Evolutionary conservation across 1,140 invertebrate genomes (phyloP).

Genomic region (Caenorhabditis briggsae): DNA sequence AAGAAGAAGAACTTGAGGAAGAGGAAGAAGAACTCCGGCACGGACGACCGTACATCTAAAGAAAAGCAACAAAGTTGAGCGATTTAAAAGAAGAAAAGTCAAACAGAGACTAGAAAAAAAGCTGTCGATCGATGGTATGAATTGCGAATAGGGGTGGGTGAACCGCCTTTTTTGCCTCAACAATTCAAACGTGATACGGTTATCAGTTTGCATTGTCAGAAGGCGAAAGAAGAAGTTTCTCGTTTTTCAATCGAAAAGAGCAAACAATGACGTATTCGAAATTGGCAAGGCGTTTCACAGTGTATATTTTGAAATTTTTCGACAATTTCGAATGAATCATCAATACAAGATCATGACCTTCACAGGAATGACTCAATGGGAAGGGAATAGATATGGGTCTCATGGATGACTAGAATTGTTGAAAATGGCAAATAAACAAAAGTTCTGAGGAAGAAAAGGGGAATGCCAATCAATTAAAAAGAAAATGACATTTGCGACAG

Average conservation of each 20-base stretch:
- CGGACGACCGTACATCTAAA: conserved; percentile 47
- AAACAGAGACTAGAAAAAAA: conserved; percentile 31
- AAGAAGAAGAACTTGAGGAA: conserved; percentile 51
- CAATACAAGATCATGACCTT: not conserved
- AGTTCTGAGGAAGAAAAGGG: not conserved
- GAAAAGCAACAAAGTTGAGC: conserved; percentile 37
- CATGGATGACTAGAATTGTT: not conserved
- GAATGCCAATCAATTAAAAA: not conserved
- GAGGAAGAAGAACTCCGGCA: conserved; percentile 24
- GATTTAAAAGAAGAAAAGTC: conserved; percentile 41
- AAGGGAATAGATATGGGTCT: not conserved
- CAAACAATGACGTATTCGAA: conserved; percentile 41
- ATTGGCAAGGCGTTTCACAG: conserved; percentile 1
- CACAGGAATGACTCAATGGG: not conserved
- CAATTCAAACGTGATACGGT: conserved; percentile 39
- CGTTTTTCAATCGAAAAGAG: conserved; percentile 29
- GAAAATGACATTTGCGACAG: too few species aligned
- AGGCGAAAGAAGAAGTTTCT: conserved; percentile 15
- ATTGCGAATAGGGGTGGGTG: conserved; percentile 1
- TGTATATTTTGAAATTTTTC: conserved; percentile 33
- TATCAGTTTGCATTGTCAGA: conserved; percentile 54
- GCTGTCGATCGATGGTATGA: conserved; percentile 29
- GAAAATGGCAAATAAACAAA: not conserved
- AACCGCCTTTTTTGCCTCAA: conserved; percentile 10
- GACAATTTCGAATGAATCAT: conserved; percentile 5